phyloP scores from a whole-genome alignment of 1,140 invertebrate species.

The Drosophila seguyi region DNA sequence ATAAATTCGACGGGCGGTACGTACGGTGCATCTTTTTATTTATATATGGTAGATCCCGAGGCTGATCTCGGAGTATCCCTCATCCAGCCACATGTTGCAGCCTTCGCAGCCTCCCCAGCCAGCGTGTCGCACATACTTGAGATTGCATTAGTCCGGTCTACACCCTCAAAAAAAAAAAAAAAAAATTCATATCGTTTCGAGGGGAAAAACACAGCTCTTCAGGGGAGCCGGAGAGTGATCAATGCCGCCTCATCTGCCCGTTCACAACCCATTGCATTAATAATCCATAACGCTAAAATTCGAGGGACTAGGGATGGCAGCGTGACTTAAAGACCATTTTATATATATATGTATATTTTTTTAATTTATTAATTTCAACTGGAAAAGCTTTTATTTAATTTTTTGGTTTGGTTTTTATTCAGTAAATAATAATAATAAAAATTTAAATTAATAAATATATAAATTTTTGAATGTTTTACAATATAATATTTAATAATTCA shows the following conservation, averaged over 20 bases:
- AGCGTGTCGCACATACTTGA: conserved; percentile 77
- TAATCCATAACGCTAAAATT: conserved; percentile 65
- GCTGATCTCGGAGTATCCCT: conserved; percentile 1
- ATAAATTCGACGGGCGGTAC: conserved; percentile 66
- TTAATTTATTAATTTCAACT: too few species aligned
- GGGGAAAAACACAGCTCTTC: conserved; percentile 10
- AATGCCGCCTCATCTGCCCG: conserved; percentile 74
- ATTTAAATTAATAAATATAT: too few species aligned
- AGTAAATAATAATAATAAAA: too few species aligned
- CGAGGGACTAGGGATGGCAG: conserved; percentile 42
- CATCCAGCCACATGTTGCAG: conserved; percentile 72
- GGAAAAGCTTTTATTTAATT: too few species aligned
- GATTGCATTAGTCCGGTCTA: conserved; percentile 78
- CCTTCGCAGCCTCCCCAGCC: conserved; percentile 46
- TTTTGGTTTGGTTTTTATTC: too few species aligned
- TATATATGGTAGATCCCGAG: conserved; percentile 14
- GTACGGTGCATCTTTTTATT: conserved; percentile 48
- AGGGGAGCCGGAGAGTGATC: conserved; percentile 56
- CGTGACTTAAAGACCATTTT: too few species aligned
- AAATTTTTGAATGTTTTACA: too few species aligned
- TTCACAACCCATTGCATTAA: conserved; percentile 81
- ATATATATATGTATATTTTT: too few species aligned
- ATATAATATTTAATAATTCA: too few species aligned
- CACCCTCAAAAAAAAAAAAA: conserved; percentile 49
- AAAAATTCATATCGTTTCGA: conserved; percentile 11